Evolutionary conservation across 1,140 invertebrate genomes (phyloP).

Genomic region (Aphaenogaster ashmeadi): DNA sequence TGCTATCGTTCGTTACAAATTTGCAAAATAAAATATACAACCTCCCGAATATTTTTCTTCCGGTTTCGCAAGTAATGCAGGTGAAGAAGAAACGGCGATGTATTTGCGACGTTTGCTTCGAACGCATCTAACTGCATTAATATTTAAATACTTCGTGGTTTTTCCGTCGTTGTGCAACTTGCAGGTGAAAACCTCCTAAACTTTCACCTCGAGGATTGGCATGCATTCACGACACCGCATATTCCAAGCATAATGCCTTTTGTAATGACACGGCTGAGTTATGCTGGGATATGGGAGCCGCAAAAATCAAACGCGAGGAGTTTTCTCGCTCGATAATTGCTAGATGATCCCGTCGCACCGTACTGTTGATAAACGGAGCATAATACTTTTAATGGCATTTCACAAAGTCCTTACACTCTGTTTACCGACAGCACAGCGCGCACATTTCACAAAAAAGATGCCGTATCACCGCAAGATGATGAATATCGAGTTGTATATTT

Average conservation of each 20-base stretch:
- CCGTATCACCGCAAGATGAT: background rate
- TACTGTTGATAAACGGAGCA: slow-evolving; percentile 80
- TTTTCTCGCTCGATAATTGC: background rate
- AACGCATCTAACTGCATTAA: background rate
- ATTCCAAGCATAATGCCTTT: slow-evolving; percentile 81
- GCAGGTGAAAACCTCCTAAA: background rate
- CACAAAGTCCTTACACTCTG: slow-evolving; percentile 81
- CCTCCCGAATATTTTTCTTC: background rate
- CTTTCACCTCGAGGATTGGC: slow-evolving; percentile 1
- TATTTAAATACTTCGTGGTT: background rate
- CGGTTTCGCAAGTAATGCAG: background rate
- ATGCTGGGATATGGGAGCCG: slow-evolving; percentile 79
- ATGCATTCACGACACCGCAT: slow-evolving; percentile 72
- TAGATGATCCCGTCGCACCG: slow-evolving; percentile 69
- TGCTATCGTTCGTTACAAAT: background rate
- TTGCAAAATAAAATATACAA: background rate
- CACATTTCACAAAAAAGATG: background rate
- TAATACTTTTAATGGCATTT: slow-evolving; percentile 78
- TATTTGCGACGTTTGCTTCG: background rate
- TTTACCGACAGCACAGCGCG: slow-evolving; percentile 79
- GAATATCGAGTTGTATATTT: background rate
- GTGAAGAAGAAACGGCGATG: background rate
- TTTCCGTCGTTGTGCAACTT: background rate
- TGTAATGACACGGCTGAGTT: slow-evolving; percentile 69
- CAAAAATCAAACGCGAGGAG: slow-evolving; percentile 2